phyloP scores from a whole-genome alignment of 1,140 invertebrate genomes.

The Cyclina sinensis region DNA sequence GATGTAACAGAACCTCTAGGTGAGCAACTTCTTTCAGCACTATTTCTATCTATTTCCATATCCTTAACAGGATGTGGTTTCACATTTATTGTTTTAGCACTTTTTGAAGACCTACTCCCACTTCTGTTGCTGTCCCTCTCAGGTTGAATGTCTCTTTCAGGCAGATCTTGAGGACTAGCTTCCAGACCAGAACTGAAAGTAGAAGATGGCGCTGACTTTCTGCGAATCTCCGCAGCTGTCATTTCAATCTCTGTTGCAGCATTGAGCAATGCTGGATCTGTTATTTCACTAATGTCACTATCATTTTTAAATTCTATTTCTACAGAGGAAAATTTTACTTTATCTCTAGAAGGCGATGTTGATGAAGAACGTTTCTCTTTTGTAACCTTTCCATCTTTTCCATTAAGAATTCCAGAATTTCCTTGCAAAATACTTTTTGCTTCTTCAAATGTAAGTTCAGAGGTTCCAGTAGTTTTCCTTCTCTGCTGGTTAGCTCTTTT shows the following conservation, averaged over 20 bases:
- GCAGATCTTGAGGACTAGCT: conserved; percentile 36
- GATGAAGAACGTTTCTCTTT: conserved; percentile 39
- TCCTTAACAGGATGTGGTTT: conserved; percentile 5
- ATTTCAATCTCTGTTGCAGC: conserved; percentile 48
- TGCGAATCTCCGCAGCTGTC: conserved; percentile 38
- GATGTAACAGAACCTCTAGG: conserved; percentile 20
- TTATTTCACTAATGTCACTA: conserved; percentile 3
- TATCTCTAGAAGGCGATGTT: conserved; percentile 40
- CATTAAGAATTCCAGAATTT: conserved; percentile 55
- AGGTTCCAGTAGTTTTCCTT: conserved; percentile 38
- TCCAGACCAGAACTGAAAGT: neutral
- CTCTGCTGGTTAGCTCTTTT: conserved; percentile 35
- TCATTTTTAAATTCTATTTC: neutral
- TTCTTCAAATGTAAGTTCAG: conserved; percentile 59
- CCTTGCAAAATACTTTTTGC: conserved; percentile 61
- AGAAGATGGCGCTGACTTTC: conserved; percentile 25
- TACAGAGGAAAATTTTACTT: neutral
- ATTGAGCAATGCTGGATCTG: conserved; percentile 21
- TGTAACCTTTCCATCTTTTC: neutral
- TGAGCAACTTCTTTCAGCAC: conserved; percentile 3
- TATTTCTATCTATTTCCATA: neutral
- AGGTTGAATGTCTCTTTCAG: conserved; percentile 44
- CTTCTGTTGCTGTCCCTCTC: neutral
- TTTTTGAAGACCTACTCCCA: neutral
- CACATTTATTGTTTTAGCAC: conserved; percentile 8